Percentiles rank a stretch among this genome's conserved stretches.
Conservation (phyloP, 2,113 vertebrate genomes). For the Dolichotis patagonum region DNA sequence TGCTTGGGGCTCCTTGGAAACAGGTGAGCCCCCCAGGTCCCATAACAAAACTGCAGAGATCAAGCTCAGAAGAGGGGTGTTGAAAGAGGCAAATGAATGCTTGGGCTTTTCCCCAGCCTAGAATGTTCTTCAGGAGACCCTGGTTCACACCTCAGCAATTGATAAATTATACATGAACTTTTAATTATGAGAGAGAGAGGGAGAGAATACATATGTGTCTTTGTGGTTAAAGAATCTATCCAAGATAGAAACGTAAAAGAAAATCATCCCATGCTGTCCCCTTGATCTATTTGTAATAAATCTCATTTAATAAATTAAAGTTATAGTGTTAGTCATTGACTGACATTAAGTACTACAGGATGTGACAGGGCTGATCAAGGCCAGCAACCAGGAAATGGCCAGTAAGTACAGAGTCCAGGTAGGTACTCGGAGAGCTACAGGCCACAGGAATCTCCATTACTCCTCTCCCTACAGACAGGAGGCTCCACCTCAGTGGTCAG, state of each 20-base stretch:
- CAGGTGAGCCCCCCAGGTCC: neutral
- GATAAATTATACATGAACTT: neutral
- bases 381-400: neutral
- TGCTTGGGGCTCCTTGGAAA: neutral
- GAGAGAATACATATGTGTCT: neutral
- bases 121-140: constrained; percentile 13
- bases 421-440: neutral
- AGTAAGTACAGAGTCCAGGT: neutral
- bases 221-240: neutral
- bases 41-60: neutral
- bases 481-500: neutral
- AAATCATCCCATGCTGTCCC: neutral
- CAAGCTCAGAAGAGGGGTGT: constrained; percentile 9
- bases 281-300: constrained; percentile 33
- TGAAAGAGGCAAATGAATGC: neutral
- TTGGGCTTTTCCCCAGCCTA: neutral
- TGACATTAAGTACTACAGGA: neutral
- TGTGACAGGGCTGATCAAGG: neutral
- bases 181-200: neutral
- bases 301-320: neutral
- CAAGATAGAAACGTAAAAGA: neutral
- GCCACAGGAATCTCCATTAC: neutral
- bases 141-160: neutral
- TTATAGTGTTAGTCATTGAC: constrained; percentile 8
- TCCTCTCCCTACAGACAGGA: neutral